Percentiles rank a stretch among this genome's conserved stretches.
phyloP scores from a whole-genome alignment of 2,113 vertebrate species.

The Athene noctua region DNA sequence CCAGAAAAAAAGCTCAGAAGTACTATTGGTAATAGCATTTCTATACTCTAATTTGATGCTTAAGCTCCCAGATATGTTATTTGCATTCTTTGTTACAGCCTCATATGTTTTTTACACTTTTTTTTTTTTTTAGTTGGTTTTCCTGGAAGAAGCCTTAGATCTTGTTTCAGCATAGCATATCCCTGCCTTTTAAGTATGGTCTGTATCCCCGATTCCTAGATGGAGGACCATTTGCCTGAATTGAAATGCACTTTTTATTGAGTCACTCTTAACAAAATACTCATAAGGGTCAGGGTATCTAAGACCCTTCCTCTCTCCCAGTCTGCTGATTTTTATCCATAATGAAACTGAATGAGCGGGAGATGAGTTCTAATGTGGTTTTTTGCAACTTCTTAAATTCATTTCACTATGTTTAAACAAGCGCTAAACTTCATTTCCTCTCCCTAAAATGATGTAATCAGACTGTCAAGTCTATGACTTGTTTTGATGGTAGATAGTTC shows the following conservation, averaged over 20 bases:
- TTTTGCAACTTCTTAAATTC: slow-evolving; percentile 4
- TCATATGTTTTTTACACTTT: background rate
- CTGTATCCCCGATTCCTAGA: background rate
- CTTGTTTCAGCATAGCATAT: background rate
- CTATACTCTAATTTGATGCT: background rate
- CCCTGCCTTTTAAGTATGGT: background rate
- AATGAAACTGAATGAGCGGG: background rate
- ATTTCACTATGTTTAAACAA: slow-evolving; percentile 30
- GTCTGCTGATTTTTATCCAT: background rate
- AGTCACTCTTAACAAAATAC: background rate
- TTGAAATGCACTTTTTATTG: background rate
- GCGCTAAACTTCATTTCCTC: slow-evolving; percentile 33
- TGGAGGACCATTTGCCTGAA: background rate
- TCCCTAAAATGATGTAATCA: slow-evolving; percentile 26
- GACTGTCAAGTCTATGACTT: background rate
- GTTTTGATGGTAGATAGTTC: slow-evolving; percentile 10
- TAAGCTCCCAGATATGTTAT: background rate
- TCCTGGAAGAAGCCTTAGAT: background rate
- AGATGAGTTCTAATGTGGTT: background rate
- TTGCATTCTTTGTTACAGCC: background rate
- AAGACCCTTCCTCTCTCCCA: background rate
- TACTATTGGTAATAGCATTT: background rate
- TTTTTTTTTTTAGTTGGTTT: background rate
- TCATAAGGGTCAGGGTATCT: background rate
- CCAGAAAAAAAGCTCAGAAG: background rate